Base-by-base conservation (phyloP, 2,888 invertebrate species). In the Amphipoea oculea region DNA sequence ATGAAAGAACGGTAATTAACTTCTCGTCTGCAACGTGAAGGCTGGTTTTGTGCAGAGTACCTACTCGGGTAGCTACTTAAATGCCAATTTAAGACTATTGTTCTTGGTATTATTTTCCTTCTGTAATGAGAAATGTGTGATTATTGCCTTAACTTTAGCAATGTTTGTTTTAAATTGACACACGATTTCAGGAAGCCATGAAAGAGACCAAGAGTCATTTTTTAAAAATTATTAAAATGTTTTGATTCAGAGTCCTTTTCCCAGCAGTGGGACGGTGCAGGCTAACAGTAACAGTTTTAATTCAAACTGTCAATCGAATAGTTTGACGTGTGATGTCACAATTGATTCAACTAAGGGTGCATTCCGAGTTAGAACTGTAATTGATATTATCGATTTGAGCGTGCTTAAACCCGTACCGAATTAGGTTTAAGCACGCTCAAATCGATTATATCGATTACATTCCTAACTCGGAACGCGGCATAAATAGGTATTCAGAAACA, bases 1-100 rank as follows among this genome's bases (percentile, higher is more conserved):
- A 84, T 81, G 85, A 87, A 84, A 84, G 81, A 81, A 78, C 78
- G 73, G 77, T 85, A 86, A 87, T 86, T 87, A 87, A 84, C 76
- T 81, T 73, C 69, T 84, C 81, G 76, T 66, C 68, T 51, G 67
- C 67, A 7, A 48, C 67, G 73, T 62, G 60, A 73, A 83, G 63
- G 29, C 63, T 74, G 76, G 65, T 57, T 66, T 69, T 73, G 74
- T 77, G 54, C 40, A 3, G 29, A 72, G 66, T 62, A 45, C 20
- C 63, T 54, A 63, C 62, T 54, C n/a, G 12, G 29, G 23, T 29
- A 57, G 45, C 45, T 76, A 63, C 69, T 67, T 80, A 73, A 75
- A 81, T 85, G 69, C 72, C 45, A 23, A 76, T 57, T 72, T 68
- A 12, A 82, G 51, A 60, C 36, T 63, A 45, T 62, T 51, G 6